Base-by-base conservation (phyloP, 1,140 invertebrate genomes). In the Zaprionus davidi region DNA sequence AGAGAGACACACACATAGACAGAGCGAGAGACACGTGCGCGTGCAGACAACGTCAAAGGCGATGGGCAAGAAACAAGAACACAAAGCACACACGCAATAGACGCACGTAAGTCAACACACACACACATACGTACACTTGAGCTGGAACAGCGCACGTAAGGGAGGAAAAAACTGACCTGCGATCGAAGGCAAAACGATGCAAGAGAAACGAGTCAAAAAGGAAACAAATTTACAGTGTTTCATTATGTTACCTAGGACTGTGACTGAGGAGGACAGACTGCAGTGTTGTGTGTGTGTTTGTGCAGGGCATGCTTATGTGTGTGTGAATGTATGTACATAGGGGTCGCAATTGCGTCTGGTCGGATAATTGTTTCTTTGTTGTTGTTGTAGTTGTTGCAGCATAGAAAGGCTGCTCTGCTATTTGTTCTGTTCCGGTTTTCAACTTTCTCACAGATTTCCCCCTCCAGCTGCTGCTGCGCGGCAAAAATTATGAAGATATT, bases 121-220 rank as follows among this genome's bases (percentile, higher is more conserved):
- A 3, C 31, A 67, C 71, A 74, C 69, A 24, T 26, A 26, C 24
- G 24, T 15, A 24, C 34, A 62, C 34, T 17, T 22, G 13, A 58
- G 53, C 34, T 60, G 26, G 34, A 69, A 62, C 51, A 28, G 41
- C 46, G 46, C 38, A 56, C 49, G 73, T 71, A 67, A 77, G 70
- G 70, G 74, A 71, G 74, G 73, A 17, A 71, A 77, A 76, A 72
- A 77, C 74, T 77, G 74, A 77, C 74, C 74, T 77, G 74, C 69
- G 74, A 76, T 76, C 73, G 70, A 74, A 70, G 49, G 17, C 34
- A 26, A 22, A 55, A 65, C 15, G 36, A 22, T 22, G n/a, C 44
- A 46, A 24, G 20, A 56, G 31, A 36, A 17, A 6, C 17, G 4
- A 58, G n/a, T 22, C 41, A 12, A 63, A 34, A 44, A 60, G 36